These are phyloP conservation scores for Podargus strigoides DNA, from an alignment of 2,797 vertebrate genomes.

Conservation along the genomic window DNA sequence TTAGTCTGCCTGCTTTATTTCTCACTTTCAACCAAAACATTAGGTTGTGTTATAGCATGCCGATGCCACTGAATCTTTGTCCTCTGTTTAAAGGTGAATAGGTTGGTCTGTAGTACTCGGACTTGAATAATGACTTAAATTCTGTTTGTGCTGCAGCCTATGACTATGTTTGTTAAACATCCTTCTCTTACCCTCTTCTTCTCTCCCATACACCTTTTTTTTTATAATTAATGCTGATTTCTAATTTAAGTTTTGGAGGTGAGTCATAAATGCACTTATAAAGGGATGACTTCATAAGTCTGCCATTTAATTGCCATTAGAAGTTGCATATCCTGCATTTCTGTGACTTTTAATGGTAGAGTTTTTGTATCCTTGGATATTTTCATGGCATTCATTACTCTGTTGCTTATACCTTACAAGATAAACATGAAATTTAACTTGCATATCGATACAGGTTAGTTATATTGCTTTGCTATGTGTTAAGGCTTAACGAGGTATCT, in stretches of 20 bases:
- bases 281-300: neutral
- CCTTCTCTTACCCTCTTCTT: neutral
- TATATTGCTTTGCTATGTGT: neutral
- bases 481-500: neutral
- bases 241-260: neutral
- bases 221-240: neutral
- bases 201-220: neutral
- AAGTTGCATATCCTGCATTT: neutral
- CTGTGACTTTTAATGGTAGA: neutral
- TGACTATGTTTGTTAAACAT: neutral
- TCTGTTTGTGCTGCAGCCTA: neutral
- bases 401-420: neutral
- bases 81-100: neutral
- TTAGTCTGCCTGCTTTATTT: neutral
- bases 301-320: neutral
- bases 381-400: neutral
- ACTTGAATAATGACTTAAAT: neutral
- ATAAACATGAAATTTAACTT: neutral
- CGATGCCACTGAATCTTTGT: neutral
- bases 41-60: neutral
- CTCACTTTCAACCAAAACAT: neutral
- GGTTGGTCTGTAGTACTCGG: neutral
- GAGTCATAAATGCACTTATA: neutral
- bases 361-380: neutral
- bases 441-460: neutral